Conservation (phyloP, 2,888 invertebrate species). For the Drosophila longiperda region DNA sequence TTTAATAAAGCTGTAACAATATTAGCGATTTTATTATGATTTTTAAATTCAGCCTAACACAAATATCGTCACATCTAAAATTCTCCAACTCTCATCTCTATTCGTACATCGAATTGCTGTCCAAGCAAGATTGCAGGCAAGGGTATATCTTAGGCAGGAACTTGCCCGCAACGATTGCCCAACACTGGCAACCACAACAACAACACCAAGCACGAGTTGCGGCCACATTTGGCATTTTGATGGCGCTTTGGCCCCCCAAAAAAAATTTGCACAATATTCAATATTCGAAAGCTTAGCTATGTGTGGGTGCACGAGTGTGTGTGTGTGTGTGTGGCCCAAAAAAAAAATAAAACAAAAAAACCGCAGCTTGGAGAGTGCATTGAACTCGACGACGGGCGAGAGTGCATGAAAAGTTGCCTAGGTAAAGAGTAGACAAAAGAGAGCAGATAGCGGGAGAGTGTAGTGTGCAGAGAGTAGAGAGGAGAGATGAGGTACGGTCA, state of each 20-base stretch:
- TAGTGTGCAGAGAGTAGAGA: background rate
- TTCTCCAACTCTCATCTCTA: background rate
- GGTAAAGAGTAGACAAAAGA: background rate
- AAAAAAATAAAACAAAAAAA: constrained; percentile 40
- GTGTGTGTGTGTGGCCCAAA: constrained; percentile 14
- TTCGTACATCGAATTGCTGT: constrained; percentile 7
- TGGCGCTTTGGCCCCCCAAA: constrained; percentile 18
- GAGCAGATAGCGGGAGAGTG: background rate
- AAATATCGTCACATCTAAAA: background rate
- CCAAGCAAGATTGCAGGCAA: background rate
- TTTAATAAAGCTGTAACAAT: background rate
- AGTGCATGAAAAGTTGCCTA: constrained; percentile 28
- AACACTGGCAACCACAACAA: constrained; percentile 16
- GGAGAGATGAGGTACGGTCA: constrained; percentile 30
- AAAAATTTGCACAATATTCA: constrained; percentile 45
- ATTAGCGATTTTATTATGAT: background rate
- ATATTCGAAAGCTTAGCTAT: constrained; percentile 14
- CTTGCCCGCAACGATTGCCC: constrained; percentile 40
- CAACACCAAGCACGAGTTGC: constrained; percentile 31
- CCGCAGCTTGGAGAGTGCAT: constrained; percentile 28
- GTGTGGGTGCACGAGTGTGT: constrained; percentile 7
- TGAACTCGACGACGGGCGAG: constrained; percentile 20
- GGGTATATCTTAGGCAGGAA: background rate
- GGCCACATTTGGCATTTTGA: constrained; percentile 51
- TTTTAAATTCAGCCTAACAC: background rate